Evolutionary conservation across 2,888 invertebrate genomes (phyloP).

Genomic region (Capitulum mitella): DNA sequence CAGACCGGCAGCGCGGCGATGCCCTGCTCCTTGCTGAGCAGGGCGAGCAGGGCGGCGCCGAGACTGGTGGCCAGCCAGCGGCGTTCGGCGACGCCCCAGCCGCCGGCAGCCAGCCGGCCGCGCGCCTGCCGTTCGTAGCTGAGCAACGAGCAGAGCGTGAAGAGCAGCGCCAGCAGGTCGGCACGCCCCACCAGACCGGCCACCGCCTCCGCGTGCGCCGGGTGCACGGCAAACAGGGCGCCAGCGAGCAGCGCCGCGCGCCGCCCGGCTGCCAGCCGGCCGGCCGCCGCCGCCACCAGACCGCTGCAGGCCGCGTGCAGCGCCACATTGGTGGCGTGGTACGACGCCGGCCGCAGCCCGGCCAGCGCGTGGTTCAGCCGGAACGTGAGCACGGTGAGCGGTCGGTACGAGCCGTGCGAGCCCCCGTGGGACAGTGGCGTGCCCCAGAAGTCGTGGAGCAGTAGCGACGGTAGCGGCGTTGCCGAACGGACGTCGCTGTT

Average conservation of each 20-base stretch:
- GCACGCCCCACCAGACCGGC: slow-evolving; percentile 92
- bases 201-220: slow-evolving; percentile 96
- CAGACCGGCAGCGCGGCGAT: slow-evolving; percentile 85
- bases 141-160: slow-evolving; percentile 75
- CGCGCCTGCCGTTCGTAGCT: slow-evolving; percentile 27
- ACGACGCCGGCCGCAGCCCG: slow-evolving; percentile 63
- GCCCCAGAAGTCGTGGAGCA: slow-evolving; percentile 96
- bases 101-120: slow-evolving; percentile 28
- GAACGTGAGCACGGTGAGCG: slow-evolving; percentile 81
- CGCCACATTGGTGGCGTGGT: slow-evolving; percentile 59
- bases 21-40: slow-evolving; percentile 92
- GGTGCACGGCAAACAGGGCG: slow-evolving; percentile 85
- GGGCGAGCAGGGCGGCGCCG: slow-evolving; percentile 62
- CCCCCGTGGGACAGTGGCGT: slow-evolving; percentile 85
- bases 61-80: slow-evolving; percentile 57
- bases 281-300: slow-evolving; percentile 43
- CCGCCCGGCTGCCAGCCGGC: slow-evolving; percentile 38
- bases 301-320: slow-evolving; percentile 47
- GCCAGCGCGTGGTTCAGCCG: slow-evolving; percentile 51
- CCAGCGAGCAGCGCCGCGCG: slow-evolving; percentile 56
- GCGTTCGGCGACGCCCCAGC: slow-evolving; percentile 41
- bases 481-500: slow-evolving; percentile 85
- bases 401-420: slow-evolving; percentile 94
- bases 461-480: slow-evolving; percentile 70
- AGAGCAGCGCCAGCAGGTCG: slow-evolving; percentile 83